phyloP scores from a whole-genome alignment of 2,888 invertebrate genomes.

The Nomada ruficornis region DNA sequence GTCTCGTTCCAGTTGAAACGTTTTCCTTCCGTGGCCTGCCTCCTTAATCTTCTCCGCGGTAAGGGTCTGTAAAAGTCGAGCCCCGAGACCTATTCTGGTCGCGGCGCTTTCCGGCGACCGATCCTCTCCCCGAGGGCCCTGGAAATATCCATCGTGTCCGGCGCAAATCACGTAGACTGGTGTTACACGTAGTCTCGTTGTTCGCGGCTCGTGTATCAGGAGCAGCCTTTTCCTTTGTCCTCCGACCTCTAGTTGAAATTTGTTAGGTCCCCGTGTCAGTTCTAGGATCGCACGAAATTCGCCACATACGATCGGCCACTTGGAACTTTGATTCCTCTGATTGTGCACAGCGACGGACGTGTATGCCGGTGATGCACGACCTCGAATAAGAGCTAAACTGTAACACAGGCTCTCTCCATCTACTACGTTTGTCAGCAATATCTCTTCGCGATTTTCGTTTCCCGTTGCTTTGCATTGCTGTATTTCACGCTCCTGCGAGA shows the following conservation, averaged over 20 bases:
- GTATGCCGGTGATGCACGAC: constrained; percentile 85
- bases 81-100: constrained; percentile 90
- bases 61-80: constrained; percentile 93
- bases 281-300: constrained; percentile 90
- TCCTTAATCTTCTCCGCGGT: constrained; percentile 95
- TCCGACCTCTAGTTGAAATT: constrained; percentile 87
- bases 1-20: constrained; percentile 91
- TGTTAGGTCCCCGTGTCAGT: constrained; percentile 88
- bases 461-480: constrained; percentile 54
- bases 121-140: constrained; percentile 87
- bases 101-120: constrained; percentile 90
- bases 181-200: constrained; percentile 88
- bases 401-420: constrained; percentile 87
- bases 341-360: constrained; percentile 82
- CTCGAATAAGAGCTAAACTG: constrained; percentile 87
- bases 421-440: constrained; percentile 86
- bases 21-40: constrained; percentile 91
- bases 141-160: constrained; percentile 91
- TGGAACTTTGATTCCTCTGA: constrained; percentile 83
- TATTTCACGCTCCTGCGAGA: constrained; percentile 21
- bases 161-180: constrained; percentile 94
- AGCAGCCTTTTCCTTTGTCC: constrained; percentile 85
- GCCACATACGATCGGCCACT: constrained; percentile 88
- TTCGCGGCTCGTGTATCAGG: constrained; percentile 87
- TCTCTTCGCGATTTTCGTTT: constrained; percentile 79